These are phyloP conservation scores for Hydropotes inermis DNA, from an alignment of 2,113 vertebrate genomes.

Conservation along the genomic window DNA sequence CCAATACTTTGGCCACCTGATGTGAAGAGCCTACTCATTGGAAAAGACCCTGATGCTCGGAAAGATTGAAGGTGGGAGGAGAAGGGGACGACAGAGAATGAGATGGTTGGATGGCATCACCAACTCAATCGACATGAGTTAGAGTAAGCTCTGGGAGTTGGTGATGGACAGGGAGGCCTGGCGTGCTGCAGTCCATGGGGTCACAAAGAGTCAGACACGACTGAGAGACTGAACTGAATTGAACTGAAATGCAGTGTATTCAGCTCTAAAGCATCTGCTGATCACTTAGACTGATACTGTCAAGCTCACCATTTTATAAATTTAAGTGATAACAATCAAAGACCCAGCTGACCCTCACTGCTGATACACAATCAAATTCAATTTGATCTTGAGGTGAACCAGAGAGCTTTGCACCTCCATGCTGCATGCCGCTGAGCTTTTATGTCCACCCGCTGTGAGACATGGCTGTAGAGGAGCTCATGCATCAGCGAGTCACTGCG, in stretches of 20 bases:
- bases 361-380: rapidly evolving
- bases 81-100: rapidly evolving
- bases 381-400: rapidly evolving
- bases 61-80: background rate
- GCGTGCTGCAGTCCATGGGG: rapidly evolving
- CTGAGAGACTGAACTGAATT: background rate
- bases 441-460: background rate
- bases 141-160: background rate
- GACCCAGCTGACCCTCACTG: background rate
- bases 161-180: background rate
- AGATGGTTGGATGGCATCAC: background rate
- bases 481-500: too few species aligned
- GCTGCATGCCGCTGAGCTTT: rapidly evolving
- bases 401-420: background rate
- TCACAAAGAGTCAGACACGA: rapidly evolving
- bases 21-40: rapidly evolving
- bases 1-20: background rate
- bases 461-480: background rate
- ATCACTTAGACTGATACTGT: rapidly evolving
- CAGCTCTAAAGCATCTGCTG: too few species aligned
- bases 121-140: rapidly evolving
- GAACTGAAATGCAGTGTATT: background rate
- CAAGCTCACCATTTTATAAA: background rate
- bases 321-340: rapidly evolving
- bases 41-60: background rate